A percentile compares a stretch with the other conserved stretches of the same genome.
phyloP scores from a whole-genome alignment of 64 coral and sea anemone species.

The Pachyseris speciosa region DNA sequence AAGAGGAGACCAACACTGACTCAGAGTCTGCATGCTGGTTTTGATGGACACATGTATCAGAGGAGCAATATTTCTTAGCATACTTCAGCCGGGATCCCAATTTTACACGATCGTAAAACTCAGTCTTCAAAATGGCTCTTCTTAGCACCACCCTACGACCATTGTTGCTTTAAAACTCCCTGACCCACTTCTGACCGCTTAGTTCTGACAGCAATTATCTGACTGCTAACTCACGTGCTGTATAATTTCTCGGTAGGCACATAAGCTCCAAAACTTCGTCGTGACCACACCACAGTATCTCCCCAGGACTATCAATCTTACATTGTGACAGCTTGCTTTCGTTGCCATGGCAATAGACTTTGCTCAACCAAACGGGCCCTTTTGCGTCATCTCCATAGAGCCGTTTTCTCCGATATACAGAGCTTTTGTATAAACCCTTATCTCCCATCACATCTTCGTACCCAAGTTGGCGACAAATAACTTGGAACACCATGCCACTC shows the following conservation, averaged over 20 bases:
- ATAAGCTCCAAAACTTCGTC: background rate
- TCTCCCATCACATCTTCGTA: slow-evolving; percentile 11
- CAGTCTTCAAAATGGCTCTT: too few relatives aligned
- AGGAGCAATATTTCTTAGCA: too few relatives aligned
- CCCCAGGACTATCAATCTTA: background rate
- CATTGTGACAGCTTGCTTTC: slow-evolving; percentile 4
- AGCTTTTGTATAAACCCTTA: background rate
- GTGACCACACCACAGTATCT: background rate
- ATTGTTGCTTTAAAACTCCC: too few relatives aligned
- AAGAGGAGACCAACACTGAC: too few relatives aligned
- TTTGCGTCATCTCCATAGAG: background rate
- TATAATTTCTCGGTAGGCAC: slow-evolving; percentile 27
- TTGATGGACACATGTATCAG: too few relatives aligned
- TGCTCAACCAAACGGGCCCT: slow-evolving; percentile 21
- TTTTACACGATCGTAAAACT: too few relatives aligned
- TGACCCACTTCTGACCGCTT: too few relatives aligned
- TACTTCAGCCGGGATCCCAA: too few relatives aligned
- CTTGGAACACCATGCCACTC: background rate
- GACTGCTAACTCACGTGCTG: slow-evolving; percentile 16
- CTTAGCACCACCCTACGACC: too few relatives aligned
- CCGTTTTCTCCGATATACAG: background rate
- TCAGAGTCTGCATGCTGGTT: too few relatives aligned
- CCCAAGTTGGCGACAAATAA: slow-evolving; percentile 34
- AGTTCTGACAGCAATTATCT: too few relatives aligned
- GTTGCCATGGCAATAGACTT: slow-evolving; percentile 23